Evolutionary conservation across 2,888 invertebrate species (phyloP).

Genomic region (Crossocerus cetratus): DNA sequence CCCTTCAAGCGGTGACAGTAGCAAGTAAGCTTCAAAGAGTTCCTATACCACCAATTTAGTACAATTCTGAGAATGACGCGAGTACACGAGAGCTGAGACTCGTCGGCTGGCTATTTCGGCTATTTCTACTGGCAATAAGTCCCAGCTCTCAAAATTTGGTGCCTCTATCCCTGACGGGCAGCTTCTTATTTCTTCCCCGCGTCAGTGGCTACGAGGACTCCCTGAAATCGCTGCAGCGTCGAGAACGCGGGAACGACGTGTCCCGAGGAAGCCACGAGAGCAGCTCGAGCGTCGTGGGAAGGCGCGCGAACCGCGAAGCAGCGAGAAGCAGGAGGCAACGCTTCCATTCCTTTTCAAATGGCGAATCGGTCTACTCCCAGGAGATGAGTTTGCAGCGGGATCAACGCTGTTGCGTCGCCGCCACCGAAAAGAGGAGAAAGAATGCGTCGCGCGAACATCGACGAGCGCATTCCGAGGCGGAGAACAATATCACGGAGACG

Average conservation of each 20-base stretch:
- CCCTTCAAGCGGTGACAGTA: constrained; percentile 84
- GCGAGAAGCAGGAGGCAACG: constrained; percentile 70
- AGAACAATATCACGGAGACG: constrained; percentile 71
- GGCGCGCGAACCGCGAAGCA: constrained; percentile 68
- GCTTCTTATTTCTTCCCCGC: not conserved
- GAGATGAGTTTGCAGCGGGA: constrained; percentile 61
- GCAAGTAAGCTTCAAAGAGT: constrained; percentile 79
- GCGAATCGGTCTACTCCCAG: constrained; percentile 66
- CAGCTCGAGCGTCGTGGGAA: constrained; percentile 58
- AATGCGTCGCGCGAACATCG: constrained; percentile 53
- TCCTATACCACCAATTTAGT: constrained; percentile 18
- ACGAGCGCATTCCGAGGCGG: constrained; percentile 63
- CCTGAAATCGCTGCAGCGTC: constrained; percentile 82
- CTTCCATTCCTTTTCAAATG: constrained; percentile 70
- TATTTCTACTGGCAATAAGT: not conserved
- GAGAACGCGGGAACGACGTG: constrained; percentile 52
- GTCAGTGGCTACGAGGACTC: constrained; percentile 89
- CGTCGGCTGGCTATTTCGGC: too few relatives aligned
- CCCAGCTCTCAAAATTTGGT: not conserved
- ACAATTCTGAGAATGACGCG: too few relatives aligned
- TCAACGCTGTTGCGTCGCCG: constrained; percentile 46
- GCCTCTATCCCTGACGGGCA: not conserved
- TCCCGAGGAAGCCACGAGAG: constrained; percentile 50
- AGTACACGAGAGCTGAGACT: not conserved
- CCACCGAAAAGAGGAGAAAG: constrained; percentile 57